Conservation (phyloP, 2,888 invertebrate species). For the Epiblema foenella region DNA sequence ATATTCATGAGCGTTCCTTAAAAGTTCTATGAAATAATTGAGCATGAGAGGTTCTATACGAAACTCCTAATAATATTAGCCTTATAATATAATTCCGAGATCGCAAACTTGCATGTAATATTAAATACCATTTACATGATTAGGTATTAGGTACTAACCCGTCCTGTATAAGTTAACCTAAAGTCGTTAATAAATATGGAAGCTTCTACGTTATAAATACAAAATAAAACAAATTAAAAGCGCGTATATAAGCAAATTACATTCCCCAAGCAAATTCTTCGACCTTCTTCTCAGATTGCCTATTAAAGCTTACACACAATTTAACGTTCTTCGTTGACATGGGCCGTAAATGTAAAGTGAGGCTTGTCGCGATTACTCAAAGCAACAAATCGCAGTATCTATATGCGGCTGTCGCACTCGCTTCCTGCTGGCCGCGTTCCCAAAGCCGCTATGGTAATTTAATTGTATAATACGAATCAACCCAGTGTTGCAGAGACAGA, state of each 20-base stretch:
- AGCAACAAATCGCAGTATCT: conserved; percentile 61
- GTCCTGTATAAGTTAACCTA: background rate
- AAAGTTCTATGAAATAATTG: conserved; percentile 59
- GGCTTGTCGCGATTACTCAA: conserved; percentile 42
- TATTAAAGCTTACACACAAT: conserved; percentile 30
- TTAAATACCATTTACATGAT: background rate
- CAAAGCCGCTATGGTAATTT: conserved; percentile 74
- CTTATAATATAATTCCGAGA: too few relatives aligned
- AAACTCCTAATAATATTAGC: too few relatives aligned
- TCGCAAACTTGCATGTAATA: background rate
- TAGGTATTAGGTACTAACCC: too few relatives aligned
- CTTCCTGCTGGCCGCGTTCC: conserved; percentile 79
- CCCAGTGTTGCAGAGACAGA: conserved; percentile 50
- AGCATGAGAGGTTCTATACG: conserved; percentile 56
- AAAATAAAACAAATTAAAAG: conserved; percentile 28
- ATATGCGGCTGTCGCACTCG: conserved; percentile 66
- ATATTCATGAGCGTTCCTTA: conserved; percentile 64
- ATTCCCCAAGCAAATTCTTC: conserved; percentile 26
- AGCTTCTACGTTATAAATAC: background rate
- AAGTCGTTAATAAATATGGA: background rate
- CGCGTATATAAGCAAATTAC: conserved; percentile 15
- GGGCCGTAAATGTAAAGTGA: conserved; percentile 24
- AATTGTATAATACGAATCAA: conserved; percentile 66
- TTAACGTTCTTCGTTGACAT: conserved; percentile 19
- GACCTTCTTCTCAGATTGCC: conserved; percentile 37